Base-by-base conservation (phyloP, 30 jellyfish, hydroid and myxozoan species). In the Hydractinia symbiolongicarpus region DNA sequence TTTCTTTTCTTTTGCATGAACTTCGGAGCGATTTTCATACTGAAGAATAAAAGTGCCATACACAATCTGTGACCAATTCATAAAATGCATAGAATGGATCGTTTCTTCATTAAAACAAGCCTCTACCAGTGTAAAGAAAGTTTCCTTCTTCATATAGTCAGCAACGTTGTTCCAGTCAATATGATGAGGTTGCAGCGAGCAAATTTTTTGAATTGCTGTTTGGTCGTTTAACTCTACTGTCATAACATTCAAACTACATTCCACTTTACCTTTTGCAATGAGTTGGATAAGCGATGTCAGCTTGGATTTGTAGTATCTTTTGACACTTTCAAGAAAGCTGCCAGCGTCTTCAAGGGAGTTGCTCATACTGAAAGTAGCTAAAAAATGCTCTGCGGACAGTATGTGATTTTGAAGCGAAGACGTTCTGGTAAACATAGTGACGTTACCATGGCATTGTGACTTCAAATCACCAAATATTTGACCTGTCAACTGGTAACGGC, bases 101-200 rank as follows among this genome's bases (percentile, higher is more conserved):
- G 80, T 71, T 19, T 71, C 53, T 19, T 71, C 80, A 20, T 20
- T 50, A 4, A 5, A n/a, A 50, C 80, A 71, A 19, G 80, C 80
- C n/a, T 71, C 40, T 40, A 67, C 80, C 60, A 71, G 15, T 71
- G 30, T 71, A 50, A 71, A 5, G n/a, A 71, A 71, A 9, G 4
- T 58, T 50, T 71, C 60, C 50, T 30, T 30, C 9, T 13, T 7
- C 13, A 71, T n/a, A 50, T 71, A 71, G 5, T 71, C 80, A 7
- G 80, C 60, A 53, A 71, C 5, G 66, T 71, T 71, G 66, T 40
- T 20, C 80, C 80, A 71, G 50, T 71, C 80, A 58, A 71, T 71
- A 15, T 50, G 60, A 71, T 71, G 4, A 49, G 80, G 80, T 20
- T 71, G 9, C 13, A 71, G 53, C 1, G 55, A 19, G 4, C 80